Conservation (phyloP, 2,888 invertebrate species). For the Cacoxenus indagator region DNA sequence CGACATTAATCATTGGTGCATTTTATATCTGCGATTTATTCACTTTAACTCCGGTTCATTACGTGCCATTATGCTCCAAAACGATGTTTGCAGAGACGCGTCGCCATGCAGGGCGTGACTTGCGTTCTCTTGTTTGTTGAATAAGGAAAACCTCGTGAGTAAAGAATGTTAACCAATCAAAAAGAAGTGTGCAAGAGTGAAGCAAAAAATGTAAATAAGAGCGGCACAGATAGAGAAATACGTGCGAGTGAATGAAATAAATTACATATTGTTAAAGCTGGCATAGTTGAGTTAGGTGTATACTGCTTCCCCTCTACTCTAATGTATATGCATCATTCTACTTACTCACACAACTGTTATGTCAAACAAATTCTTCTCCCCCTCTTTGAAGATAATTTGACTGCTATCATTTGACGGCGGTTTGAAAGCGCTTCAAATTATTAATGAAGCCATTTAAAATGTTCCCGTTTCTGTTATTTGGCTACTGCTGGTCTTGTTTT, state of each 20-base stretch:
- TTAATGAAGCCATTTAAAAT: constrained; percentile 16
- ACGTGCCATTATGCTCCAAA: constrained; percentile 29
- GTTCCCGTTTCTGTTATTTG: background rate
- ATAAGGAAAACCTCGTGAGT: constrained; percentile 45
- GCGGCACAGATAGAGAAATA: too few species aligned
- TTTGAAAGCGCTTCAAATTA: constrained; percentile 14
- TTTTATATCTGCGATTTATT: constrained; percentile 56
- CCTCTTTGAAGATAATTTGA: too few species aligned
- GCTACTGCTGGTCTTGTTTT: background rate
- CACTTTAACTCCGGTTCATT: constrained; percentile 34
- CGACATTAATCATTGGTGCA: constrained; percentile 57
- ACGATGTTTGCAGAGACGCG: constrained; percentile 14
- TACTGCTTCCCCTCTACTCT: too few species aligned
- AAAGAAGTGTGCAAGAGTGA: too few species aligned
- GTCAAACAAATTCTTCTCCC: too few species aligned
- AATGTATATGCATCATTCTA: too few species aligned
- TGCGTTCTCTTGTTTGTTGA: background rate
- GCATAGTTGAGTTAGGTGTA: too few species aligned
- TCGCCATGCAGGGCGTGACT: constrained; percentile 39
- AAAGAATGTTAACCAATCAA: constrained; percentile 40
- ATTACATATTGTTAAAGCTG: too few species aligned
- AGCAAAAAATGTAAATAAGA: too few species aligned
- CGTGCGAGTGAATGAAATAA: too few species aligned
- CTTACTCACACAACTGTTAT: too few species aligned
- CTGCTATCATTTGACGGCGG: constrained; percentile 9